These are phyloP conservation scores for Anticlea derivata DNA, from an alignment of 2,888 invertebrate species.

Conservation along the genomic window DNA sequence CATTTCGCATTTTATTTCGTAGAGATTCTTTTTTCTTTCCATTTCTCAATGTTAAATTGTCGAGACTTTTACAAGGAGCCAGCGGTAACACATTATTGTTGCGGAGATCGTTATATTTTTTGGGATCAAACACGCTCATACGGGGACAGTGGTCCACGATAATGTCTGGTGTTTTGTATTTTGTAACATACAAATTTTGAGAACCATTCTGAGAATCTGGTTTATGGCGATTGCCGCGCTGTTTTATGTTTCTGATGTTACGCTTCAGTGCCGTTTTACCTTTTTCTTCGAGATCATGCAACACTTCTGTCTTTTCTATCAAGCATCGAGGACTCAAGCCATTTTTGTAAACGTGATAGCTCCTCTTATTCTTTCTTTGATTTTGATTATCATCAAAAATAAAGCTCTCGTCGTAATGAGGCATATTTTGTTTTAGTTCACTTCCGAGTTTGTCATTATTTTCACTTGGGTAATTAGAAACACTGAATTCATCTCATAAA, in stretches of 20 bases:
- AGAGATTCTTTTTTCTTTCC: slow-evolving; percentile 46
- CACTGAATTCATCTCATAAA: slow-evolving; percentile 5
- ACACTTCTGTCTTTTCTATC: slow-evolving; percentile 62
- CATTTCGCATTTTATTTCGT: slow-evolving; percentile 60
- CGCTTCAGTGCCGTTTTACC: slow-evolving; percentile 72
- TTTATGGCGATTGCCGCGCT: slow-evolving; percentile 62
- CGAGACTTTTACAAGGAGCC: slow-evolving; percentile 75
- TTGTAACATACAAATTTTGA: slow-evolving; percentile 42
- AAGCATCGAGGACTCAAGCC: slow-evolving; percentile 63
- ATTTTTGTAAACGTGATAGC: slow-evolving; percentile 78
- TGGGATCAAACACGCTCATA: slow-evolving; percentile 67
- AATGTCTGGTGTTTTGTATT: slow-evolving; percentile 65
- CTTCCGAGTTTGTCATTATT: slow-evolving; percentile 8
- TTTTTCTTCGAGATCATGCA: slow-evolving; percentile 67
- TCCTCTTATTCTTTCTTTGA: slow-evolving; percentile 77
- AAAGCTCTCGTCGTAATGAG: slow-evolving; percentile 81
- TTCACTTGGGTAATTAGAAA: background rate
- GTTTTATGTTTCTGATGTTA: slow-evolving; percentile 73
- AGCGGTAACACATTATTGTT: slow-evolving; percentile 69
- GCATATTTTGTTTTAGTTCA: slow-evolving; percentile 58
- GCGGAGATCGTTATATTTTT: slow-evolving; percentile 65
- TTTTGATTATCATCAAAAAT: slow-evolving; percentile 76
- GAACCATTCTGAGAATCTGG: slow-evolving; percentile 46
- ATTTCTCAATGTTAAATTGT: slow-evolving; percentile 69
- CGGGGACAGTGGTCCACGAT: slow-evolving; percentile 69